These are phyloP conservation scores for Melanotaenia parkinsoni DNA, from an alignment of 2,797 vertebrate genomes.

Conservation along the genomic window DNA sequence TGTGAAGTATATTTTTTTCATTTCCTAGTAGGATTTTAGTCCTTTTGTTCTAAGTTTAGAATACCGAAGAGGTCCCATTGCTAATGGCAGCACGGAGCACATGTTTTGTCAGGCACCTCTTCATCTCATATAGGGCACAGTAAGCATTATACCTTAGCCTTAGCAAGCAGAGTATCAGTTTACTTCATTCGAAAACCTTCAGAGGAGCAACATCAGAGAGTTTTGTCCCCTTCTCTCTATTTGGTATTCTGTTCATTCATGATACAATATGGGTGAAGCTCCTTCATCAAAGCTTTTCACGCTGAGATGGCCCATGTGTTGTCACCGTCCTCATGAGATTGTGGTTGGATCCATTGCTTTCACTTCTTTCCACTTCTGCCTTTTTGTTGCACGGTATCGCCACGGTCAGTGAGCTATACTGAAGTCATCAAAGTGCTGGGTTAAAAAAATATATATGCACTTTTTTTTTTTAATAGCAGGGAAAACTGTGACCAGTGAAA, in stretches of 20 bases:
- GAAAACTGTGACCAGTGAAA: conserved; percentile 59
- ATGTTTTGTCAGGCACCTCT: conserved; percentile 19
- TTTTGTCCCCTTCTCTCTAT: conserved; percentile 5
- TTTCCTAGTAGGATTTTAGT: conserved; percentile 1
- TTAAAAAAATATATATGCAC: conserved; percentile 40
- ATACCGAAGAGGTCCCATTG: conserved; percentile 39
- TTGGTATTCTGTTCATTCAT: conserved; percentile 36
- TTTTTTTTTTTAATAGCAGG: conserved; percentile 40
- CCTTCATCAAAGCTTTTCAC: conserved; percentile 54
- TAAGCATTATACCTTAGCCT: conserved; percentile 18
- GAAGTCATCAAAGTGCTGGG: conserved; percentile 53
- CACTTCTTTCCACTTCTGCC: conserved; percentile 25
- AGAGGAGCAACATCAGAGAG: conserved; percentile 8
- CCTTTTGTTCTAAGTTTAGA: conserved; percentile 32
- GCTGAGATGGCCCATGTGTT: conserved; percentile 23
- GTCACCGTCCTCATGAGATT: conserved; percentile 40
- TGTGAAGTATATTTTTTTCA: too few species aligned
- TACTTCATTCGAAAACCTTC: conserved; percentile 31
- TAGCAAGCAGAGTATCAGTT: conserved; percentile 25
- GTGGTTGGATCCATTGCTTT: conserved; percentile 46
- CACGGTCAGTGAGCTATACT: conserved; percentile 37
- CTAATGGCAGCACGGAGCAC: conserved; percentile 39
- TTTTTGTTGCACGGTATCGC: conserved; percentile 28
- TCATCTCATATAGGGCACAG: conserved; percentile 11
- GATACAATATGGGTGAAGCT: conserved; percentile 39